Evolutionary conservation across 2,113 vertebrate genomes (phyloP), one percentile per base, ranked within the genome.

Genomic region (Prionailurus bengalensis): DNA sequence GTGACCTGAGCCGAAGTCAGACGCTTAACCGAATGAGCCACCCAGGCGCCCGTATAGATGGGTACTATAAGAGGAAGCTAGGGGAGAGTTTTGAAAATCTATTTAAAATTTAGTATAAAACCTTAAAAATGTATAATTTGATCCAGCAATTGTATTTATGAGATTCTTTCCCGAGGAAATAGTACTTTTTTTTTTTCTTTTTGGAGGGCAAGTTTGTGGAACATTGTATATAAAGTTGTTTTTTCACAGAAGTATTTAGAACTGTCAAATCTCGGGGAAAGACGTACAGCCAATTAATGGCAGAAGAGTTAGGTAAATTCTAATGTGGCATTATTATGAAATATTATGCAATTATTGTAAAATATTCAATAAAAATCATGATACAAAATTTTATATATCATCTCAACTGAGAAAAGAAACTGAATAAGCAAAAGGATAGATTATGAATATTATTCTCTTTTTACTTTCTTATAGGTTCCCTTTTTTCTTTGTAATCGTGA

Each of bases 301-400:
- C 70, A 65, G 39, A 90, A 90, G 19, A 89, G 16, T 88, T 93
- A 70, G 90, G 16, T 91, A 68, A 83, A 61, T 61, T 78, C 33
- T n/a, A 82, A 86, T 45, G 21, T 89, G 82, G 3, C 11, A 86
- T 3, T 81, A 63, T 58, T 68, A 48, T 78, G 33, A 12, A 51
- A 48, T 86, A 39, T 78, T 51, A 53, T 63, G 1, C 21, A 68
- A 15, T 92, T 78, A 84, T 73, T 80, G 63, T 4, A 33, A 42
- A 79, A 78, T 25, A 48, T 76, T 73, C 53, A 51, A 27, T 89
- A 94, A 94, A 88, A 95, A 55, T 65, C 7, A 51, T 66, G 9
- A 83, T 83, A 61, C 7, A 85, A 55, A 48, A 74, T 92, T 84
- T 71, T 84, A 42, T 14, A 2, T 87, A 55, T 85, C 29, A 51